Conservation (phyloP, 2,113 vertebrate species). For the Paradisaea rubra region DNA sequence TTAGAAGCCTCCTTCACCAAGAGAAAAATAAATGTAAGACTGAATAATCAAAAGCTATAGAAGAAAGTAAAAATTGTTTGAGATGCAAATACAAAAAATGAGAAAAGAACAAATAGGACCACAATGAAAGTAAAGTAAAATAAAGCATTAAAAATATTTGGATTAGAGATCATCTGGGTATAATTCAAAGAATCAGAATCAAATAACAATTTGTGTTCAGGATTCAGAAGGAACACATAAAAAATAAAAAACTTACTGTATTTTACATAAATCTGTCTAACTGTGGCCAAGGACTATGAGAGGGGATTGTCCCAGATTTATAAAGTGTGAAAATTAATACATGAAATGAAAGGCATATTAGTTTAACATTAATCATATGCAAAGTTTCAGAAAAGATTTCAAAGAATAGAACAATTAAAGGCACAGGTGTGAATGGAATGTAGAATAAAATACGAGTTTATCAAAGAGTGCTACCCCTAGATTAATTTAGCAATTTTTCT, state of each 20-base stretch:
- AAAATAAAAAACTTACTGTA: neutral
- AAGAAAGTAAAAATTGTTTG: neutral
- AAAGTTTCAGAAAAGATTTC: neutral
- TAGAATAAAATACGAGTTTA: neutral
- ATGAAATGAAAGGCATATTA: neutral
- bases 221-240: neutral
- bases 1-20: neutral
- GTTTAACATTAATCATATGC: neutral
- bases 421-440: neutral
- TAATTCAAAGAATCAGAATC: neutral
- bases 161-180: neutral
- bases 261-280: neutral
- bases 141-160: neutral
- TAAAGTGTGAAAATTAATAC: neutral
- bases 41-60: neutral
- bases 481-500: neutral
- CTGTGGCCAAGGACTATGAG: accelerated
- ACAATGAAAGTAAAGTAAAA: neutral
- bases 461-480: accelerated
- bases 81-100: neutral
- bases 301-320: neutral
- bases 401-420: neutral
- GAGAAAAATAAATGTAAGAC: neutral
- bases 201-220: neutral
- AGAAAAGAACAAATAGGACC: neutral